Evolutionary conservation across 2,113 vertebrate genomes (phyloP).

Genomic region (Odontesthes bonariensis): DNA sequence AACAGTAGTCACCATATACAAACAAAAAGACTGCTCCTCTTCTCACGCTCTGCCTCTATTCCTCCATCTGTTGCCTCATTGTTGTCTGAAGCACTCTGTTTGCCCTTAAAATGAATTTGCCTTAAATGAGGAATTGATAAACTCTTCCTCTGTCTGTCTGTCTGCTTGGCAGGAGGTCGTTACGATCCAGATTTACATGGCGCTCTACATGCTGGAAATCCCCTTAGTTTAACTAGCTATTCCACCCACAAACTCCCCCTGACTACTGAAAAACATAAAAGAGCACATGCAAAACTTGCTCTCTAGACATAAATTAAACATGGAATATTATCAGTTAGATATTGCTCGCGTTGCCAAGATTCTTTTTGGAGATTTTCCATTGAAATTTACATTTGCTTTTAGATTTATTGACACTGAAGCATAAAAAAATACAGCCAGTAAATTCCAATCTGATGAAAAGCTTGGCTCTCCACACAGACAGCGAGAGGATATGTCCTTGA

Average conservation of each 20-base stretch:
- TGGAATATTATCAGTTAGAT: slow-evolving; percentile 5
- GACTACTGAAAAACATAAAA: slow-evolving; percentile 20
- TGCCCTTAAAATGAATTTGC: slow-evolving; percentile 19
- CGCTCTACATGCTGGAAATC: slow-evolving; percentile 78
- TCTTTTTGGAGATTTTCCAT: slow-evolving; percentile 3
- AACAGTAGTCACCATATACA: slow-evolving; percentile 3
- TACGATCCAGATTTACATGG: slow-evolving; percentile 62
- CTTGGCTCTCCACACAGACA: slow-evolving; percentile 8
- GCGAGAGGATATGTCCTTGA: background rate
- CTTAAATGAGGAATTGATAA: slow-evolving; percentile 23
- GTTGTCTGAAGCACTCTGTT: slow-evolving; percentile 33
- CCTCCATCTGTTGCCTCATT: slow-evolving; percentile 16
- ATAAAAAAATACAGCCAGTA: slow-evolving; percentile 9
- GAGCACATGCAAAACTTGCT: background rate
- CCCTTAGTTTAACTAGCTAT: slow-evolving; percentile 63
- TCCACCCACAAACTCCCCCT: slow-evolving; percentile 41
- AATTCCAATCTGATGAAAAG: slow-evolving; percentile 35
- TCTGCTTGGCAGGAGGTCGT: slow-evolving; percentile 23
- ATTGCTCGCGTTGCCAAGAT: background rate
- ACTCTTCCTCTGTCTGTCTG: slow-evolving; percentile 2
- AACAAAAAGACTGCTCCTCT: slow-evolving; percentile 5
- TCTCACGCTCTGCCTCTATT: background rate
- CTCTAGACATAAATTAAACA: slow-evolving; percentile 16
- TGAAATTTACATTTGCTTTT: slow-evolving; percentile 4
- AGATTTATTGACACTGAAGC: background rate